phyloP scores from a whole-genome alignment of 2,888 invertebrate genomes.

The Platycheirus rosarum region DNA sequence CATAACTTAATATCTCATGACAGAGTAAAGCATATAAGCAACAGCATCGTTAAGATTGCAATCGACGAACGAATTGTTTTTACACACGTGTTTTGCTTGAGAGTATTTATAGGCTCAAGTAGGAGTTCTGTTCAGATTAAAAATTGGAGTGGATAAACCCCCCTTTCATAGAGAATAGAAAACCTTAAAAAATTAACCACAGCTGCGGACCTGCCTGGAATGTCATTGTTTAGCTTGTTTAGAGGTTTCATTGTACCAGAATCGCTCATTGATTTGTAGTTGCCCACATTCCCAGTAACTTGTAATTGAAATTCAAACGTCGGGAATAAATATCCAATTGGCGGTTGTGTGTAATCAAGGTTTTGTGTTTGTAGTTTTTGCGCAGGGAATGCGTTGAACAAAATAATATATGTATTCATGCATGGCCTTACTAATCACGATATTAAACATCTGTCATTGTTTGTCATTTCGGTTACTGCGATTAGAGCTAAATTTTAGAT shows the following conservation, averaged over 20 bases:
- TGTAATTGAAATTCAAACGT: conserved; percentile 51
- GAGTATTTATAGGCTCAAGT: neutral
- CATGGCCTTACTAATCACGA: conserved; percentile 9
- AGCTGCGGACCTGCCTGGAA: neutral
- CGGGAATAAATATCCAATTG: conserved; percentile 36
- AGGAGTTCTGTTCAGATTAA: no score
- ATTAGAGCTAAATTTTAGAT: neutral
- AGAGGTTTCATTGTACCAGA: neutral
- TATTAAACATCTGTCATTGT: neutral
- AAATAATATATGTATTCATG: neutral
- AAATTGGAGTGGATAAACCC: neutral
- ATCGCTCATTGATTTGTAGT: conserved; percentile 33
- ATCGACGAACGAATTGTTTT: conserved; percentile 1
- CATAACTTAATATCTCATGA: neutral
- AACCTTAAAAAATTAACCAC: neutral
- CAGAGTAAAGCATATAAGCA: conserved; percentile 20
- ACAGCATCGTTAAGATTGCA: conserved; percentile 43
- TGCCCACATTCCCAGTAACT: conserved; percentile 14
- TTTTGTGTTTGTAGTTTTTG: neutral
- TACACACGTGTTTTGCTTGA: conserved; percentile 10
- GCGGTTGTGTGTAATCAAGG: conserved; percentile 28
- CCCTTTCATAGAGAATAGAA: no score
- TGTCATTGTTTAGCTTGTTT: neutral
- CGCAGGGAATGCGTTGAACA: neutral
- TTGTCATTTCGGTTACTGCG: neutral